phyloP scores from a whole-genome alignment of 2,888 invertebrate species.

The Deilephila elpenor region DNA sequence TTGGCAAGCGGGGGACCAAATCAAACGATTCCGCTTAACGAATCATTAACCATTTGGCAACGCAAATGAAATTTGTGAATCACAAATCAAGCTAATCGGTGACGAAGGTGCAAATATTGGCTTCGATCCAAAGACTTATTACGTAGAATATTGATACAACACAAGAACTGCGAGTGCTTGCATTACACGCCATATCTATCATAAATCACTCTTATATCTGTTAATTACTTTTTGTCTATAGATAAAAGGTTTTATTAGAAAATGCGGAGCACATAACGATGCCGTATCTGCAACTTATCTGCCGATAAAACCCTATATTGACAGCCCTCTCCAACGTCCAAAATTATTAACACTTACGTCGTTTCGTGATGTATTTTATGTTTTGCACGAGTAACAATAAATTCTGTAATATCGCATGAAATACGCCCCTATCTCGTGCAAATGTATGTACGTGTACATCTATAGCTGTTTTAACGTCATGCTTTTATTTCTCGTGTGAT shows the following conservation, averaged over 20 bases:
- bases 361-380: constrained; percentile 27
- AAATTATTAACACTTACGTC: constrained; percentile 44
- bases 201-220: constrained; percentile 40
- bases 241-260: constrained; percentile 51
- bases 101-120: constrained; percentile 15
- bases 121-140: background rate
- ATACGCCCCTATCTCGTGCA: constrained; percentile 13
- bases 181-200: background rate
- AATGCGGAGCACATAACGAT: constrained; percentile 44
- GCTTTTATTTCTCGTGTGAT: constrained; percentile 13
- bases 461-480: constrained; percentile 15
- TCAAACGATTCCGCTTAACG: constrained; percentile 14
- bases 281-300: constrained; percentile 51
- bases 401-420: constrained; percentile 23
- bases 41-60: constrained; percentile 16
- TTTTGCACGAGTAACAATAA: constrained; percentile 14
- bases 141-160: background rate
- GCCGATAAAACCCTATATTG: constrained; percentile 54
- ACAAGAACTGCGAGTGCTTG: background rate
- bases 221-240: constrained; percentile 43
- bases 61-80: constrained; percentile 6
- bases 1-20: constrained; percentile 11
- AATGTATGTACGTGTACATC: constrained; percentile 10
- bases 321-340: constrained; percentile 43
- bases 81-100: constrained; percentile 5